Evolutionary conservation across 1,140 invertebrate species (phyloP), one percentile per base, ranked within the genome.

Genomic region (Pachyrhynchus sulphureomaculatus): DNA sequence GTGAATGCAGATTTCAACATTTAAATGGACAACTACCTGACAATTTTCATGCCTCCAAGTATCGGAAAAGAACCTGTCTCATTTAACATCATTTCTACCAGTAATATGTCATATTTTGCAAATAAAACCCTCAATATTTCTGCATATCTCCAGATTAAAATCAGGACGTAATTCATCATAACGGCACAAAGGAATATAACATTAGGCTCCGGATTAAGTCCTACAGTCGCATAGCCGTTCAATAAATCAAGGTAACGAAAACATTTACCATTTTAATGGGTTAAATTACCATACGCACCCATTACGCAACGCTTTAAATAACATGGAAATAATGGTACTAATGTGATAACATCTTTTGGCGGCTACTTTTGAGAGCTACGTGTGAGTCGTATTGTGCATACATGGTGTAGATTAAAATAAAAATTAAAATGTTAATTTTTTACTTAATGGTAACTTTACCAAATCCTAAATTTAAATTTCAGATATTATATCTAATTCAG

Each of bases 251-350:
- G 26, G 23, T 24, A 56, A 65, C 51, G 56, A 55, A 49, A 61
- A 55, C 52, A 55, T 62, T 57, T 64, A 55, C 57, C 39, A 47
- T 42, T 62, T 64, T 64, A 61, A 66, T 66, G 63, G 65, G 62
- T 57, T 58, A 44, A 57, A 70, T 68, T 64, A 62, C 67, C 68
- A 66, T 70, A 64, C 64, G 57, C 65, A 69, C 53, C 65, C 53
- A 64, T 65, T 68, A 69, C 55, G 67, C 47, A 71, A 68, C 63
- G 53, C 57, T 63, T 65, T 68, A 67, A 69, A 69, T 65, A 62
- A 68, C 61, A 66, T 42, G 67, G 55, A 63, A 68, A 66, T 68
- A 68, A 68, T 66, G 67, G 66, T 64, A 64, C 58, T 52, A 45
- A 42, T 32, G 9, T 10, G 64, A 68, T 68, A 58, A 47, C 51